phyloP scores from a whole-genome alignment of 2,797 vertebrate species.

The Melanogrammus aeglefinus region DNA sequence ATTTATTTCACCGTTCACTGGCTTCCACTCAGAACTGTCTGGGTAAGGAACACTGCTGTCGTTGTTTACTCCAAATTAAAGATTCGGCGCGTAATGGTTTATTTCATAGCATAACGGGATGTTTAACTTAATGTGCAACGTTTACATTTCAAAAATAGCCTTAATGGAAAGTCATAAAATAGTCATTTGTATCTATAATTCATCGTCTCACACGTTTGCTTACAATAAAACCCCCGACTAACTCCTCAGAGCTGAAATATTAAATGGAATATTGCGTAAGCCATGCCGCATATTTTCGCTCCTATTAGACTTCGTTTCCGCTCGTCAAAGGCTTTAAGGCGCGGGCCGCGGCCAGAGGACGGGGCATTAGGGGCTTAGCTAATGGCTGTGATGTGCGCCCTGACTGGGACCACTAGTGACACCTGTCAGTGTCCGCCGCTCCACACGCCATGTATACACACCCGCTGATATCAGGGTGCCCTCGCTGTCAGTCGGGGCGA shows the following conservation, averaged over 20 bases:
- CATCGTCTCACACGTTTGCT: neutral
- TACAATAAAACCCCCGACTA: neutral
- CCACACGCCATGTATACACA: neutral
- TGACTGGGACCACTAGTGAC: neutral
- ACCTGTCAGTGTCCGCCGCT: neutral
- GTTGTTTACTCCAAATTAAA: neutral
- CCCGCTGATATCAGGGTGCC: neutral
- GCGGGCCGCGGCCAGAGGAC: neutral
- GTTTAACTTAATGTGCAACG: neutral
- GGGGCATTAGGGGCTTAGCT: neutral
- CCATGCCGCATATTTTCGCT: neutral
- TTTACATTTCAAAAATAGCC: neutral
- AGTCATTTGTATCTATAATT: neutral
- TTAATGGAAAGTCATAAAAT: constrained; percentile 7
- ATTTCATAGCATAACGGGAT: constrained; percentile 1
- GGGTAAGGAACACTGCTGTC: neutral
- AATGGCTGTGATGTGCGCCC: neutral
- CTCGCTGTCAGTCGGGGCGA: too few species aligned
- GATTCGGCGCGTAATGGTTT: neutral
- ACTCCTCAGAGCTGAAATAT: neutral
- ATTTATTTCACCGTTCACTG: neutral
- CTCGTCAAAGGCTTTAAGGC: neutral
- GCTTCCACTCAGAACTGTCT: neutral
- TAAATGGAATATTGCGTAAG: neutral
- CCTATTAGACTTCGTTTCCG: neutral